Conservation (phyloP, 1,140 invertebrate species). For the Hormaphis cornu region DNA sequence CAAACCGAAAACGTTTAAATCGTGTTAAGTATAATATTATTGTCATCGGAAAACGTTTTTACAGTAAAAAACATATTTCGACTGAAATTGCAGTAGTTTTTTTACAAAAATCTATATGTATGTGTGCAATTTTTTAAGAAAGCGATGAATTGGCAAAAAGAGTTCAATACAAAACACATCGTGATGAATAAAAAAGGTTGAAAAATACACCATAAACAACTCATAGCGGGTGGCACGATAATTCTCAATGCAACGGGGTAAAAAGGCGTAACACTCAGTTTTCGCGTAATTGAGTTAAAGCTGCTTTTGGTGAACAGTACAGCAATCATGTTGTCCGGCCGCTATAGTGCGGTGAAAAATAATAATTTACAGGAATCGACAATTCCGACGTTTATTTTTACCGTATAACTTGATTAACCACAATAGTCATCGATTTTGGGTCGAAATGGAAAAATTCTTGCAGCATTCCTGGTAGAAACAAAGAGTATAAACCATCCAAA, state of each 20-base stretch:
- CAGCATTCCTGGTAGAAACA: not conserved
- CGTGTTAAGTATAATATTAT: too few species aligned
- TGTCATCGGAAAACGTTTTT: too few species aligned
- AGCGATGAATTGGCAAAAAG: too few species aligned
- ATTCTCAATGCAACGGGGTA: not conserved
- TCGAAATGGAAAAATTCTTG: not conserved
- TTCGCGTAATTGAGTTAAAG: not conserved
- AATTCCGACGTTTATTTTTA: not conserved
- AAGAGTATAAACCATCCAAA: too few species aligned
- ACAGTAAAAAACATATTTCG: too few species aligned
- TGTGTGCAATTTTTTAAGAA: too few species aligned
- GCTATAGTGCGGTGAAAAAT: not conserved
- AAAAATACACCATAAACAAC: not conserved
- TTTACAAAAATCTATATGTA: too few species aligned
- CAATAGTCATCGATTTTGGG: not conserved
- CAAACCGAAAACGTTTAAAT: too few species aligned
- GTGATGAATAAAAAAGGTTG: not conserved
- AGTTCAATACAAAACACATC: not conserved
- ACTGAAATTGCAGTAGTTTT: too few species aligned
- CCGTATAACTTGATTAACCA: not conserved
- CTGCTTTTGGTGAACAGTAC: not conserved
- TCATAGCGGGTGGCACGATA: not conserved
- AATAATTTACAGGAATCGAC: not conserved
- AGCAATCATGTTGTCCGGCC: not conserved
- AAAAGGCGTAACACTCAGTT: not conserved